A percentile compares a stretch with the other conserved stretches of the same genome.
Evolutionary conservation across 2,888 invertebrate genomes (phyloP).

Genomic region (Acrobasis suavella): DNA sequence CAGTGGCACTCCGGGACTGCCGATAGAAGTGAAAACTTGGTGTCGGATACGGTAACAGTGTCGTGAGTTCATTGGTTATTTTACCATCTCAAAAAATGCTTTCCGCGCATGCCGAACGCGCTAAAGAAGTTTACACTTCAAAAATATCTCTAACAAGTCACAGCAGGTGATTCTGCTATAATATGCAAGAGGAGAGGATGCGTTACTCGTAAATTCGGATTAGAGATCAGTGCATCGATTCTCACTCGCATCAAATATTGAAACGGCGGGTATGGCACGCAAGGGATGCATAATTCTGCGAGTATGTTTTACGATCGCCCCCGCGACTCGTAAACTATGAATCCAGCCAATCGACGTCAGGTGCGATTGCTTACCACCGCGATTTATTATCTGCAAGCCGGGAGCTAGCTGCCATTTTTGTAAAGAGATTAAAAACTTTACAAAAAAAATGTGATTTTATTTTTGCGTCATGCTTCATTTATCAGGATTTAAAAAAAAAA

Average conservation of each 20-base stretch:
- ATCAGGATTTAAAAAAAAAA: too few relatives aligned
- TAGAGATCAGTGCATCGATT: constrained; percentile 63
- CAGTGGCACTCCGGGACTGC: too few relatives aligned
- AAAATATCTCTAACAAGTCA: not conserved
- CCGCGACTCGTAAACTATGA: constrained; percentile 72
- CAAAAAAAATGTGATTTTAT: too few relatives aligned
- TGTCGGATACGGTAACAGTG: too few relatives aligned
- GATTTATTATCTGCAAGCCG: constrained; percentile 62
- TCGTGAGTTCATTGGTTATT: too few relatives aligned
- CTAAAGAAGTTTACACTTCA: too few relatives aligned
- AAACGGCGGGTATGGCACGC: constrained; percentile 53
- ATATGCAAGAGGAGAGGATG: not conserved
- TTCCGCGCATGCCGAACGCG: too few relatives aligned
- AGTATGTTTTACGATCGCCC: constrained; percentile 56
- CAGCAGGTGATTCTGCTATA: not conserved
- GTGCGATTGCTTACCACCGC: constrained; percentile 65
- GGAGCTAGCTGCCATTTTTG: not conserved
- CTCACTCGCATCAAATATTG: constrained; percentile 74
- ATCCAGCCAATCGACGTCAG: constrained; percentile 73
- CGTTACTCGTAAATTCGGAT: constrained; percentile 55
- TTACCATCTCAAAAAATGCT: too few relatives aligned
- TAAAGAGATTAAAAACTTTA: too few relatives aligned
- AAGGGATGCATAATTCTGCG: constrained; percentile 64
- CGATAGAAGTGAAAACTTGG: too few relatives aligned
- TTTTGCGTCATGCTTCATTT: too few relatives aligned